phyloP scores from a whole-genome alignment of 2,888 invertebrate species.

The Hemicrepidius hirtus region DNA sequence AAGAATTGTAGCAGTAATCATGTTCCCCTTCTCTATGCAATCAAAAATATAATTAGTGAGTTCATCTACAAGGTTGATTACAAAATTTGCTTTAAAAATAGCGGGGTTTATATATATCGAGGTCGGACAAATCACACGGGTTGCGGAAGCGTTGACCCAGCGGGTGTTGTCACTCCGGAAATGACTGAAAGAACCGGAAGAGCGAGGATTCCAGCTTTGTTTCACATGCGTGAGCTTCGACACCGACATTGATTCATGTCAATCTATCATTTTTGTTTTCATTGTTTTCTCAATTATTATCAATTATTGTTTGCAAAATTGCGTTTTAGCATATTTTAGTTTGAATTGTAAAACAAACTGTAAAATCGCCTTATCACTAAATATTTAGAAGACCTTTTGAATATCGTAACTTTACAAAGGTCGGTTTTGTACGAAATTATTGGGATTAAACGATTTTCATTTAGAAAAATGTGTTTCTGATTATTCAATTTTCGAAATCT shows the following conservation, averaged over 20 bases:
- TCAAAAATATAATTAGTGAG: slow-evolving; percentile 17
- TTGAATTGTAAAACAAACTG: too few species aligned
- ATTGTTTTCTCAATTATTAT: slow-evolving; percentile 18
- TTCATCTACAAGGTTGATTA: slow-evolving; percentile 31
- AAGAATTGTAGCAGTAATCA: slow-evolving; percentile 14
- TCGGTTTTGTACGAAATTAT: too few species aligned
- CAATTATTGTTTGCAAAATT: not conserved
- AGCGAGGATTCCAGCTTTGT: slow-evolving; percentile 51
- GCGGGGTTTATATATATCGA: slow-evolving; percentile 40
- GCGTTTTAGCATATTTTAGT: not conserved
- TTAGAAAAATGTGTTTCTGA: too few species aligned
- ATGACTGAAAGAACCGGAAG: slow-evolving; percentile 62
- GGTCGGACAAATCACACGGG: slow-evolving; percentile 39
- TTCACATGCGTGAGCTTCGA: slow-evolving; percentile 49
- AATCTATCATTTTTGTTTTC: slow-evolving; percentile 17
- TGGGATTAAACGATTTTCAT: too few species aligned
- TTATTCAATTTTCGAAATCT: too few species aligned
- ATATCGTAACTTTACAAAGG: too few species aligned
- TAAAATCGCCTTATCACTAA: too few species aligned
- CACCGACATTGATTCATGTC: slow-evolving; percentile 21
- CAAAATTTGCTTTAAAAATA: slow-evolving; percentile 33
- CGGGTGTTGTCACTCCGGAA: slow-evolving; percentile 61
- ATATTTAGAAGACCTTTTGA: too few species aligned
- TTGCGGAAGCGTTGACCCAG: slow-evolving; percentile 59
- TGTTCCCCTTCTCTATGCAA: slow-evolving; percentile 30